These are phyloP conservation scores for Neodon shergylaensis DNA, from an alignment of 2,113 vertebrate species.

Conservation along the genomic window DNA sequence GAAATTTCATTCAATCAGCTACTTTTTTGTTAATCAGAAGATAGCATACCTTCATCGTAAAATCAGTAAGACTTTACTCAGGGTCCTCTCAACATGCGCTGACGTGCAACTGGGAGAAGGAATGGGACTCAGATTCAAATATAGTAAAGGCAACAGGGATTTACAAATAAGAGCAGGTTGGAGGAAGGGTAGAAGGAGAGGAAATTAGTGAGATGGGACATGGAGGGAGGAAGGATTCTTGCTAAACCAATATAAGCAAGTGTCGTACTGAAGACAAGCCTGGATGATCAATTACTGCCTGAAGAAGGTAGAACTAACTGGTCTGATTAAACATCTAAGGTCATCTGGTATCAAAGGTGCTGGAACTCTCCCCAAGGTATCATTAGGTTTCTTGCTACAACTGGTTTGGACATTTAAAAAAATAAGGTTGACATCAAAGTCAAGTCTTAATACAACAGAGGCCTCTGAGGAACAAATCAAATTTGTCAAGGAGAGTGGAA, in stretches of 20 bases:
- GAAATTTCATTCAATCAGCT: constrained; percentile 16
- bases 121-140: not conserved
- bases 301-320: not conserved
- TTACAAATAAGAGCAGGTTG: not conserved
- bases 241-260: not conserved
- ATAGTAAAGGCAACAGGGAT: not conserved
- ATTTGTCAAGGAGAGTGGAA: not conserved
- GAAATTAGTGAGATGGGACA: not conserved
- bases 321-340: not conserved
- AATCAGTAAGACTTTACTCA: not conserved
- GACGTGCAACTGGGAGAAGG: not conserved
- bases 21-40: not conserved
- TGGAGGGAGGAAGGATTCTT: not conserved
- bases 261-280: not conserved
- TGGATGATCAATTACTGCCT: not conserved
- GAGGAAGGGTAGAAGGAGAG: not conserved
- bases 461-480: not conserved
- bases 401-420: not conserved
- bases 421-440: not conserved
- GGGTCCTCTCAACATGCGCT: not conserved
- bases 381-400: not conserved
- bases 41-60: not conserved
- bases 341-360: not conserved
- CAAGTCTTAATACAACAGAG: not conserved
- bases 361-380: not conserved